Evolutionary conservation across 2,113 vertebrate genomes (phyloP).

Genomic region (Halcyon malimbica): DNA sequence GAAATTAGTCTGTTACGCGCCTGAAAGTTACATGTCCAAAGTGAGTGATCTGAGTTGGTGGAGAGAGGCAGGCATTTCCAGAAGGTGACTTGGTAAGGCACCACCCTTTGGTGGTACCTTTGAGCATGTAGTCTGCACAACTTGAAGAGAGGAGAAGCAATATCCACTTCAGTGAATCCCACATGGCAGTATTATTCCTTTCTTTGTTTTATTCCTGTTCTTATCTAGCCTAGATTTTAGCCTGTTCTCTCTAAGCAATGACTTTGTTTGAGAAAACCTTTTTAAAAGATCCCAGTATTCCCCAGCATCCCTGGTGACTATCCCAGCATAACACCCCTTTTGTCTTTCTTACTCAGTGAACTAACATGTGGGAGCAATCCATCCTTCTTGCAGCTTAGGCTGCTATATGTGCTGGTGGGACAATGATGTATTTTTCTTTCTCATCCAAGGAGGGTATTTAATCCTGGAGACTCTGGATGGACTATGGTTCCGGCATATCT

Average conservation of each 20-base stretch:
- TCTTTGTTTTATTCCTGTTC: neutral
- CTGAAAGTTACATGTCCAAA: neutral
- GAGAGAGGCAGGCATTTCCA: neutral
- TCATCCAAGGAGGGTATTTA: neutral
- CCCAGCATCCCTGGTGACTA: neutral
- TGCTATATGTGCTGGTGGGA: neutral
- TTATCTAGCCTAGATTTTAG: neutral
- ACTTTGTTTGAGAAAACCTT: neutral
- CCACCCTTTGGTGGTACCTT: neutral
- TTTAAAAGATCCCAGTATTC: neutral
- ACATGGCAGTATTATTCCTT: neutral
- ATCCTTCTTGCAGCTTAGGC: neutral
- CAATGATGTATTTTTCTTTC: neutral
- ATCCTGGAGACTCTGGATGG: neutral
- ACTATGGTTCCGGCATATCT: neutral
- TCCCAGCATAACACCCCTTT: neutral
- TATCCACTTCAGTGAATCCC: neutral
- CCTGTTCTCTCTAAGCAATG: neutral
- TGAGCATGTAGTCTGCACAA: neutral
- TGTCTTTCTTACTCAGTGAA: neutral
- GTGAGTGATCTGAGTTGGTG: too few relatives aligned
- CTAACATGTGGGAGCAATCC: neutral
- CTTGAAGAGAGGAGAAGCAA: neutral
- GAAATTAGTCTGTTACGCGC: neutral
- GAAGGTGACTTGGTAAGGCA: neutral